Percentiles rank a stretch among this genome's conserved stretches.
phyloP scores from a whole-genome alignment of 2,797 vertebrate species.

The Ficedula albicollis region DNA sequence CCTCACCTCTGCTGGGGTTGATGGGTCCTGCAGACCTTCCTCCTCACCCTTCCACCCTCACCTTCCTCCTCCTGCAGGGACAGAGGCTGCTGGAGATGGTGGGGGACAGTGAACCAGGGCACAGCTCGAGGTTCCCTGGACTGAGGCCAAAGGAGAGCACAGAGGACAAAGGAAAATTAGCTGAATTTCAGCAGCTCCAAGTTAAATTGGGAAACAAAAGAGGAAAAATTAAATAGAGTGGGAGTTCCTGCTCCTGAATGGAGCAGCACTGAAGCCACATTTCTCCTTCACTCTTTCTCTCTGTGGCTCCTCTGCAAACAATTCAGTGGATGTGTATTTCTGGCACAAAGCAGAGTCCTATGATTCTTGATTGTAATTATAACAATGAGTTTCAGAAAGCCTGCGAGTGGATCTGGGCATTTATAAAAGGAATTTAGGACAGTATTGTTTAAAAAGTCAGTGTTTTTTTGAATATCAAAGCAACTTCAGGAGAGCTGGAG shows the following conservation, averaged over 20 bases:
- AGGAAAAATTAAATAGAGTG: conserved; percentile 14
- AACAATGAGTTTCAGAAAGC: conserved; percentile 73
- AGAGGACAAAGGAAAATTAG: neutral
- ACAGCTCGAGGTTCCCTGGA: neutral
- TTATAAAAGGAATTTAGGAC: conserved; percentile 60
- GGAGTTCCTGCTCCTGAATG: conserved; percentile 12
- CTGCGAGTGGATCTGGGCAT: conserved; percentile 57
- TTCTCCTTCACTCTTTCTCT: neutral
- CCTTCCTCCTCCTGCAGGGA: neutral
- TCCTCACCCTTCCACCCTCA: neutral
- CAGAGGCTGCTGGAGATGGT: neutral
- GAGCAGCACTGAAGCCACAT: neutral
- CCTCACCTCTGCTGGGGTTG: neutral
- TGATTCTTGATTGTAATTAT: conserved; percentile 69
- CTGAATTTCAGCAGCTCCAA: neutral
- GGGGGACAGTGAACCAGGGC: neutral
- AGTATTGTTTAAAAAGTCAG: conserved; percentile 29
- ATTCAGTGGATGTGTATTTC: conserved; percentile 51
- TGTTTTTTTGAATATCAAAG: conserved; percentile 56
- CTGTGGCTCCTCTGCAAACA: conserved; percentile 45
- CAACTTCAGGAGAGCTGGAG: neutral
- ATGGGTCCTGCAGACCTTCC: neutral
- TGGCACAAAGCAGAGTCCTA: conserved; percentile 61
- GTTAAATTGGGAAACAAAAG: neutral
- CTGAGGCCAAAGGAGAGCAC: neutral